These are phyloP conservation scores for Coluber constrictor DNA, from an alignment of 2,797 vertebrate genomes.

Conservation along the genomic window DNA sequence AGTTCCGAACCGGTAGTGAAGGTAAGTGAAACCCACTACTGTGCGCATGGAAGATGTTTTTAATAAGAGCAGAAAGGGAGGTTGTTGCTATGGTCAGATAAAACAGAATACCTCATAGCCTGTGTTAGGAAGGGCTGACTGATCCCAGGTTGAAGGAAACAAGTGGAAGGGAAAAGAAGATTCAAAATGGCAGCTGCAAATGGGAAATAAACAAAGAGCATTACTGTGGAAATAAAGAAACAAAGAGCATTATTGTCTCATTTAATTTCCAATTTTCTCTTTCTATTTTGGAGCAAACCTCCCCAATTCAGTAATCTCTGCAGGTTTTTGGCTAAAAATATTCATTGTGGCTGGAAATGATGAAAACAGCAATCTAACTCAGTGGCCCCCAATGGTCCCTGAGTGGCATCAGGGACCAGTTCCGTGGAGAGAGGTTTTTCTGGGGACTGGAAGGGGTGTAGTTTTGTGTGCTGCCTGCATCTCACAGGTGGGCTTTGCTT, in stretches of 20 bases:
- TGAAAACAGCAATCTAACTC: not conserved
- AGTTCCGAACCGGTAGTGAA: too few relatives aligned
- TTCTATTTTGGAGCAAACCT: not conserved
- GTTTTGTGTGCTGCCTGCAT: too few relatives aligned
- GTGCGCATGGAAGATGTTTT: not conserved
- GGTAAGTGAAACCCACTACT: too few relatives aligned
- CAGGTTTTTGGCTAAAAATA: not conserved
- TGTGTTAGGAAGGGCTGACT: slow-evolving; percentile 65
- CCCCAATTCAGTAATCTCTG: not conserved
- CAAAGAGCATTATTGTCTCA: not conserved
- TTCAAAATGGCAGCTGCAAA: slow-evolving; percentile 15
- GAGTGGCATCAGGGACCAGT: too few relatives aligned
- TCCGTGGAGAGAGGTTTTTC: too few relatives aligned
- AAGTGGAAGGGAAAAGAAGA: not conserved
- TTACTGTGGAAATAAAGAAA: not conserved
- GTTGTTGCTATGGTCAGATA: not conserved
- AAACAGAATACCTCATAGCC: slow-evolving; percentile 74
- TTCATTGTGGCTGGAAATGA: not conserved
- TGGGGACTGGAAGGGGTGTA: too few relatives aligned
- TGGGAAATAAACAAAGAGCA: slow-evolving; percentile 15
- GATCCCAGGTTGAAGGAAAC: slow-evolving; percentile 74
- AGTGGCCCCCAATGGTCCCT: too few relatives aligned
- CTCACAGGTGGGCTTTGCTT: too few relatives aligned
- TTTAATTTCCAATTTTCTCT: not conserved
- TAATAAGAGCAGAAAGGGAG: not conserved